Evolutionary conservation across 2,888 invertebrate genomes (phyloP), one percentile per base, ranked within the genome.

Genomic region (Trichacis sp.): DNA sequence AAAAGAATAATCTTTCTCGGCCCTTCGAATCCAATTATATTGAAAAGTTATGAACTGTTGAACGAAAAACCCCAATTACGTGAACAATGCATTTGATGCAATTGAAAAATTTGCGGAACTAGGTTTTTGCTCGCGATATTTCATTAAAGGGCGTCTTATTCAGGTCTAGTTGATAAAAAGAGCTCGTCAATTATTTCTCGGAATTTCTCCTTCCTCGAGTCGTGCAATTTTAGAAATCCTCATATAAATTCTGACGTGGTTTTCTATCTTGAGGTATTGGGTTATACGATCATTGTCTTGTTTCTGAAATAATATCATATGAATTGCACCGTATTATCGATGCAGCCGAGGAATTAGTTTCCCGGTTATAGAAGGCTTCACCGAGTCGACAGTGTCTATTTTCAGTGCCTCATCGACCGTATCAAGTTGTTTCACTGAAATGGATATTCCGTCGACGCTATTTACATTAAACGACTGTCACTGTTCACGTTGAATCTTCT

Each of bases 361-460:
- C 24, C 24, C 24, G 24, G 24, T 24, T 24, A 24, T 24, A 24
- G 24, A 24, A 24, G 33, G 33, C 33, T 33, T 33, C 11, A n/a
- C 33, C n/a, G 33, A 33, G 33, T 33, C n/a, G n/a, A 33, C 33
- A 33, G 33, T 33, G 33, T 33, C 33, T 33, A 33, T 33, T 33
- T 33, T 9, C 33, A 33, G 33, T 33, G 33, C 33, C 33, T 33
- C 33, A 33, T 33, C 33, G 33, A 33, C 33, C 33, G 33, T 33
- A 33, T 33, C 33, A 11, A 33, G n/a, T n/a, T n/a, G 33, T 33
- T 33, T 33, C 33, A 11, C 33, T 33, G 33, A 33, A 33, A 33
- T 9, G 33, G 33, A 33, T n/a, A 33, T 33, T 33, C n/a, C 11
- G 33, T 33, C 11, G 33, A 9, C n/a, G n/a, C 33, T 33, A 33